A percentile compares a stretch with the other conserved stretches of the same genome.
Conservation (phyloP, 2,113 vertebrate species). For the Cyanoramphus novaezelandiae region DNA sequence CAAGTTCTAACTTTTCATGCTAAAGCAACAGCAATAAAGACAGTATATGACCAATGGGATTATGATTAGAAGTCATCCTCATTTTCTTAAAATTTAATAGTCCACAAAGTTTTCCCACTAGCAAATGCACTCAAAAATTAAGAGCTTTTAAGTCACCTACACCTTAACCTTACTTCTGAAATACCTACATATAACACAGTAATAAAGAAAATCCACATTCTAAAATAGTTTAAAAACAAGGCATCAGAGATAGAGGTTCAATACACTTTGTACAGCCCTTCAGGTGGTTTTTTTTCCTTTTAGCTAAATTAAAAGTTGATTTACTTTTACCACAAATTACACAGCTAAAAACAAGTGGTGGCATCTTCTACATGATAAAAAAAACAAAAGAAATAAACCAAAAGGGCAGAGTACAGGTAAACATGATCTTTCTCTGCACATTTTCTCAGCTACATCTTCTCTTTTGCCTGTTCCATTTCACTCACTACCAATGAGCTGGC, state of each 20-base stretch:
- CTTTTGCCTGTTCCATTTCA: neutral
- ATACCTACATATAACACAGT: neutral
- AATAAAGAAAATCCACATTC: neutral
- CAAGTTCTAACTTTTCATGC: neutral
- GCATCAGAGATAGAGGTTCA: neutral
- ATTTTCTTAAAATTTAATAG: neutral
- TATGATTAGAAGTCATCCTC: neutral
- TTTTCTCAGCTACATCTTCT: neutral
- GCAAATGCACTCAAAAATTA: neutral
- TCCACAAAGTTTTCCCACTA: neutral
- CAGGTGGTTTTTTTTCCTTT: rapidly evolving
- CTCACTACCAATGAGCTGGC: neutral
- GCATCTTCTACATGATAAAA: neutral
- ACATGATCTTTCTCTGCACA: rapidly evolving
- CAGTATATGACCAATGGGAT: neutral
- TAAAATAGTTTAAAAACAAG: neutral
- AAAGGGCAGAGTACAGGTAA: neutral
- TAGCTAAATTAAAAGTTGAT: neutral
- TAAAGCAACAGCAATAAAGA: neutral
- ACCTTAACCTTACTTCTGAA: neutral
- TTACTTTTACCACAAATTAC: neutral
- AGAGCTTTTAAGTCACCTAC: neutral
- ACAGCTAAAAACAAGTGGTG: neutral
- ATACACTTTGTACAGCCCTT: neutral
- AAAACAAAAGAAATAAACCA: neutral